Percentiles rank a stretch among this genome's conserved stretches.
These are phyloP conservation scores for Sandelia bainsii DNA, from an alignment of 2,797 vertebrate genomes.

Conservation along the genomic window DNA sequence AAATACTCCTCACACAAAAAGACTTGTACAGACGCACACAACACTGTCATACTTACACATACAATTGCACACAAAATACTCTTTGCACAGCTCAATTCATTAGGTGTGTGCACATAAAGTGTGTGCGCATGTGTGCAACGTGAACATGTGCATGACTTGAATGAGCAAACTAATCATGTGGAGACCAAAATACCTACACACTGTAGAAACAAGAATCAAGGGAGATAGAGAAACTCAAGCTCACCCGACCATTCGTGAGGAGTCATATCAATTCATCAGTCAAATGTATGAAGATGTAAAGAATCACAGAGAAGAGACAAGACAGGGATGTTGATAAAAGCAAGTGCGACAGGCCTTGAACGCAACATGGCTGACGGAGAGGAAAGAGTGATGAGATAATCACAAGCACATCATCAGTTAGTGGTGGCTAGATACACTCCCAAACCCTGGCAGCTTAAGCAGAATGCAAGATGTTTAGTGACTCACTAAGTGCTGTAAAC, in stretches of 20 bases:
- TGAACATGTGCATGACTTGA: conserved; percentile 46
- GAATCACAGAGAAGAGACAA: background rate
- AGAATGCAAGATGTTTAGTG: background rate
- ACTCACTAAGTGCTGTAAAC: background rate
- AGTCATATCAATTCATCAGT: conserved; percentile 27
- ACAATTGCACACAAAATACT: conserved; percentile 25
- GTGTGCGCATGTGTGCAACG: conserved; percentile 16
- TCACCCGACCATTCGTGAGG: background rate
- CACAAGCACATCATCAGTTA: conserved; percentile 30
- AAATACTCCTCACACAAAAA: conserved; percentile 69
- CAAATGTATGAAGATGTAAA: conserved; percentile 1
- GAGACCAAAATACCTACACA: background rate
- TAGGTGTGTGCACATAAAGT: conserved; percentile 8
- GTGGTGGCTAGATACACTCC: background rate
- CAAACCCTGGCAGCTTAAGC: background rate
- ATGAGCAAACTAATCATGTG: conserved; percentile 39
- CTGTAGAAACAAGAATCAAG: background rate
- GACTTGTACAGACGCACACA: conserved; percentile 17
- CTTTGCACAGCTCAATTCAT: conserved; percentile 48
- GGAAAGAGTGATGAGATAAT: conserved; percentile 41
- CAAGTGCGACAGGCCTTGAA: conserved; percentile 8
- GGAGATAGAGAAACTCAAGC: background rate
- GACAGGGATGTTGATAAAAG: background rate
- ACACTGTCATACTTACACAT: conserved; percentile 13
- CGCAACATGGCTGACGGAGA: conserved; percentile 32